A percentile compares a stretch with the other conserved stretches of the same genome.
Evolutionary conservation across 2,888 invertebrate genomes (phyloP).

Genomic region (Mythimna loreyi): DNA sequence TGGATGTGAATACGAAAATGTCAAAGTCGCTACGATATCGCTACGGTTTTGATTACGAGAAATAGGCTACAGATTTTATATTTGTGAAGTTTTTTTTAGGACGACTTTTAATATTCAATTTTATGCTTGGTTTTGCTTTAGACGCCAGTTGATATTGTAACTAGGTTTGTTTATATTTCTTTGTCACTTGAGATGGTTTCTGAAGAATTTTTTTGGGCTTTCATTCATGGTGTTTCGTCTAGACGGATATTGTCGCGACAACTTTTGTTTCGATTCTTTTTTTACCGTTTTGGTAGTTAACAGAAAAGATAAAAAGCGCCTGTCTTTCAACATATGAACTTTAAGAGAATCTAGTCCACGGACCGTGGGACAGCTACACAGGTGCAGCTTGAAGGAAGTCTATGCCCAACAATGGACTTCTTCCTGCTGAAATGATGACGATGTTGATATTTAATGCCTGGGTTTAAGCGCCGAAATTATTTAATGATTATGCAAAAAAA

Average conservation of each 20-base stretch:
- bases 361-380: too few relatives aligned
- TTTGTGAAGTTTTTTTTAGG: constrained; percentile 18
- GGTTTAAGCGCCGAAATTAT: too few relatives aligned
- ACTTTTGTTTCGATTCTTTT: not conserved
- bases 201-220: not conserved
- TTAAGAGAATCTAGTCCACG: too few relatives aligned
- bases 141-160: not conserved
- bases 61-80: constrained; percentile 18
- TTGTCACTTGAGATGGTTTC: not conserved
- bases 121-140: not conserved
- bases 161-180: not conserved
- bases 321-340: too few relatives aligned
- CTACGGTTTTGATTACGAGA: too few relatives aligned
- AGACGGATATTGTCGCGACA: not conserved
- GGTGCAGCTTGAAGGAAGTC: too few relatives aligned
- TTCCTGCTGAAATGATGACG: not conserved
- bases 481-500: not conserved
- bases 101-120: not conserved
- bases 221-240: not conserved
- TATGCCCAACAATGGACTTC: not conserved
- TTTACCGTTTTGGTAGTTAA: not conserved
- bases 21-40: too few relatives aligned
- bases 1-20: too few relatives aligned
- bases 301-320: not conserved
- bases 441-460: too few relatives aligned